Evolutionary conservation across 2,888 invertebrate species (phyloP), one percentile per base, ranked within the genome.

Genomic region (Entomobrya multifasciata): DNA sequence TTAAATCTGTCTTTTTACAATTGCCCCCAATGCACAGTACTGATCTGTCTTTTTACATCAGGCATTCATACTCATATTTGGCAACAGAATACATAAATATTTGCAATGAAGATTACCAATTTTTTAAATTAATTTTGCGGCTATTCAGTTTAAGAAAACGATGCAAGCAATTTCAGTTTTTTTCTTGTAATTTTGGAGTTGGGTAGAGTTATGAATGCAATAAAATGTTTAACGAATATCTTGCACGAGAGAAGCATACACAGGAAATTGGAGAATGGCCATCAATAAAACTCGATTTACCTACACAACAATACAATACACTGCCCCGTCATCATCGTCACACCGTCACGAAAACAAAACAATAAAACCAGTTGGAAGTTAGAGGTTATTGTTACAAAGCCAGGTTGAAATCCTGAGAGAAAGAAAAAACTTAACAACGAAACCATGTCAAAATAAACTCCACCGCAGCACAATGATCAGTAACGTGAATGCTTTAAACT

Each of bases 311-410:
- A 17, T 13, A 17, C 20, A n/a, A 22, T 44, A 11, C 17, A 22
- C n/a, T 44, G 70, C 8, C 20, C 20, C 5, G 17, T 10, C 17
- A 44, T 44, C 47, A n/a, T n/a, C 13, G 27, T 27, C 60, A 60
- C 25, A 60, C 60, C 6, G 11, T 20, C n/a, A n/a, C n/a, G 22
- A n/a, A 72, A 47, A 72, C 25, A 57, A 44, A 77, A 77, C 44
- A 77, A 77, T 77, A 77, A 78, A 78, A 78, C 78, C 78, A 55
- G 80, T 67, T 80, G 79, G 65, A n/a, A n/a, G n/a, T n/a, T n/a
- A n/a, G n/a, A 65, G 79, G 65, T 65, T 65, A 62, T 79, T 79
- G 65, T 79, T 49, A 70, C 17, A 70, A 55, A 77, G 25, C 8
- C 11, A 44, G 1, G 41, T 10, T 20, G 20, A 22, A 11, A 70